Evolutionary conservation across 2,113 vertebrate genomes (phyloP).

Genomic region (Hippocampus barbouri): DNA sequence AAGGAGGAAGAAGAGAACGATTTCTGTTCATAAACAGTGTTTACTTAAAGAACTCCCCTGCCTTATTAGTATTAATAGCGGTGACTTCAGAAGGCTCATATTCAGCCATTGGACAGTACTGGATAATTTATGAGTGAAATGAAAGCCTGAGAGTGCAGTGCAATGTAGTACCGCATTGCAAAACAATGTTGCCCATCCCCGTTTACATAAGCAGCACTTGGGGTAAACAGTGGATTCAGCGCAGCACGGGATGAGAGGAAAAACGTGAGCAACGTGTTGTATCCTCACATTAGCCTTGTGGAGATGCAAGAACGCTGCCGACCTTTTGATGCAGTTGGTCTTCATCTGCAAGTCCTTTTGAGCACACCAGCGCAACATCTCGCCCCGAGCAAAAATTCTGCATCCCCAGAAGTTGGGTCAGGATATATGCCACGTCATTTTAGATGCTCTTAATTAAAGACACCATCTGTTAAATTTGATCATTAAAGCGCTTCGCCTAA

Average conservation of each 20-base stretch:
- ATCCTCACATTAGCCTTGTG: conserved; percentile 41
- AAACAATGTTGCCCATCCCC: conserved; percentile 52
- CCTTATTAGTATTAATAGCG: conserved; percentile 77
- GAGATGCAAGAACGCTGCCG: conserved; percentile 21
- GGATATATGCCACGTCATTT: conserved; percentile 20
- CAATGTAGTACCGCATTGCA: conserved; percentile 55
- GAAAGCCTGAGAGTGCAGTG: conserved; percentile 55
- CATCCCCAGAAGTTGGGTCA: conserved; percentile 34
- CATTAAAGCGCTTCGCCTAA: conserved; percentile 27
- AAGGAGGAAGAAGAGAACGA: conserved; percentile 3
- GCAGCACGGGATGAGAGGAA: conserved; percentile 18
- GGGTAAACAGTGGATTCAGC: conserved; percentile 60
- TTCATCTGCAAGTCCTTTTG: conserved; percentile 61
- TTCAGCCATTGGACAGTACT: conserved; percentile 71
- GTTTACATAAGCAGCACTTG: conserved; percentile 61
- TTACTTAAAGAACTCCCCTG: conserved; percentile 59
- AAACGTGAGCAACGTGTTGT: conserved; percentile 53
- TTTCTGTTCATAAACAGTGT: conserved; percentile 63
- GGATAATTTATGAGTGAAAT: conserved; percentile 73
- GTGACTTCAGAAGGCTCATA: conserved; percentile 72
- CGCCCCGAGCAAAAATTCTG: conserved; percentile 32
- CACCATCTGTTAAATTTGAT: conserved; percentile 51
- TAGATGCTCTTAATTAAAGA: conserved; percentile 46
- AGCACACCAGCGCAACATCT: conserved; percentile 47
- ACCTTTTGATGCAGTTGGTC: conserved; percentile 47